phyloP scores from a whole-genome alignment of 2,797 vertebrate genomes.

The Monodelphis domestica region DNA sequence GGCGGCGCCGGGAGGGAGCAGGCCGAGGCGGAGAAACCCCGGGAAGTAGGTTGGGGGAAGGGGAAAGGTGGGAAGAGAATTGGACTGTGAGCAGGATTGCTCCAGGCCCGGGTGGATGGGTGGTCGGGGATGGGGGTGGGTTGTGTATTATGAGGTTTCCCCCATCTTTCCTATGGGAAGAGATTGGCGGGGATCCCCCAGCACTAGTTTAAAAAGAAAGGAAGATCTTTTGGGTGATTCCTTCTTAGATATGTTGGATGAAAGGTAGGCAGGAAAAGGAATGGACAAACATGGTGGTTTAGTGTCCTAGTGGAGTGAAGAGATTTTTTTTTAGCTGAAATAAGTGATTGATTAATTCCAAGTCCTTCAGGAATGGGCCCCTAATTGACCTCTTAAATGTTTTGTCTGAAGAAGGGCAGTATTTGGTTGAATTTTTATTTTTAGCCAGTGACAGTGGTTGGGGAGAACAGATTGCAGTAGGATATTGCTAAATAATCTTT shows the following conservation, averaged over 20 bases:
- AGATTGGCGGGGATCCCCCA: neutral
- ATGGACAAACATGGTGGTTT: neutral
- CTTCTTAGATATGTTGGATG: constrained; percentile 10
- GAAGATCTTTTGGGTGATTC: constrained; percentile 9
- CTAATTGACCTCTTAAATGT: constrained; percentile 27
- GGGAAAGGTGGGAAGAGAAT: constrained; percentile 71
- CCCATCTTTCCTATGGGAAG: neutral
- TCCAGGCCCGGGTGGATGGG: constrained; percentile 28
- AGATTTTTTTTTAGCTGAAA: constrained; percentile 33
- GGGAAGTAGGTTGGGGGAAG: constrained; percentile 53
- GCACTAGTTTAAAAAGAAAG: neutral
- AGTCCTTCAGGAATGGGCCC: neutral
- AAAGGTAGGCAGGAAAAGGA: neutral
- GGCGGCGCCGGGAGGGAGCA: constrained; percentile 69
- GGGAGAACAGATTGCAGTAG: constrained; percentile 3
- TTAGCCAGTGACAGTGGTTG: constrained; percentile 1
- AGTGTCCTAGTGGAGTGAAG: neutral
- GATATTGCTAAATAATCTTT: constrained; percentile 55
- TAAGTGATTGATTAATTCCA: constrained; percentile 32
- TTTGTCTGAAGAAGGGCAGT: constrained; percentile 16
- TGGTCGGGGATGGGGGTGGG: neutral
- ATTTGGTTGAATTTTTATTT: constrained; percentile 48
- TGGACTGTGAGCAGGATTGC: constrained; percentile 20
- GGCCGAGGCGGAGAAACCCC: constrained; percentile 59
- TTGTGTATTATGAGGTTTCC: neutral